Conservation (phyloP, 2,888 invertebrate genomes). For the Tenthredo scrophulariae region DNA sequence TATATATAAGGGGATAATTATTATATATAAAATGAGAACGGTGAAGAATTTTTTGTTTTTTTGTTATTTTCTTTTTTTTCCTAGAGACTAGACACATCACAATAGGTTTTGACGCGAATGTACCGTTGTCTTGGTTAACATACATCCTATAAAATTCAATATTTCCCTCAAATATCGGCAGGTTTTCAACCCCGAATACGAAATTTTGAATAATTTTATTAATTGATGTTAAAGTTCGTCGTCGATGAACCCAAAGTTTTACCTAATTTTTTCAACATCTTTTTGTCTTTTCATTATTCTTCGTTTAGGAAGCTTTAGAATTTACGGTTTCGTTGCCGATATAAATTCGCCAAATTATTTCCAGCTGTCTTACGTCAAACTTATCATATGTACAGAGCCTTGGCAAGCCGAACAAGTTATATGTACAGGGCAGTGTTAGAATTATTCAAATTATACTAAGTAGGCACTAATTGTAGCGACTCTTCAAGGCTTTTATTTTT, state of each 20-base stretch:
- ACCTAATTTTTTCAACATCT: constrained; percentile 1
- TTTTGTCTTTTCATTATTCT: constrained; percentile 42
- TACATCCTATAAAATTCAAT: constrained; percentile 24
- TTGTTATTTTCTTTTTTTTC: constrained; percentile 57
- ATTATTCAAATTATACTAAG: constrained; percentile 66
- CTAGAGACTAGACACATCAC: constrained; percentile 67
- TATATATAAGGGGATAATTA: constrained; percentile 23
- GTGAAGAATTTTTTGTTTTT: constrained; percentile 60
- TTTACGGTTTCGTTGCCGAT: neutral
- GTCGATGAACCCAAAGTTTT: neutral
- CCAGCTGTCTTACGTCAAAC: constrained; percentile 31
- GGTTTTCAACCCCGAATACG: constrained; percentile 10
- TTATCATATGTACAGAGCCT: constrained; percentile 54
- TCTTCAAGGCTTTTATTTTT: constrained; percentile 57
- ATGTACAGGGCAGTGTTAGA: constrained; percentile 74
- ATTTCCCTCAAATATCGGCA: constrained; percentile 13
- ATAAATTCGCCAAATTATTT: constrained; percentile 15
- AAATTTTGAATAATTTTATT: constrained; percentile 26
- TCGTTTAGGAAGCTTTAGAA: neutral
- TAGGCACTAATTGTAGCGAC: constrained; percentile 69
- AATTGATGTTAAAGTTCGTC: constrained; percentile 25
- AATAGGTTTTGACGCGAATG: constrained; percentile 52
- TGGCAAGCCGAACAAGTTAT: constrained; percentile 55
- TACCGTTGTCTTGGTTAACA: constrained; percentile 2
- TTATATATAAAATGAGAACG: constrained; percentile 65